Evolutionary conservation across 2,797 vertebrate species (phyloP), one percentile per base, ranked within the genome.

Genomic region (Tympanoctomys barrerae): DNA sequence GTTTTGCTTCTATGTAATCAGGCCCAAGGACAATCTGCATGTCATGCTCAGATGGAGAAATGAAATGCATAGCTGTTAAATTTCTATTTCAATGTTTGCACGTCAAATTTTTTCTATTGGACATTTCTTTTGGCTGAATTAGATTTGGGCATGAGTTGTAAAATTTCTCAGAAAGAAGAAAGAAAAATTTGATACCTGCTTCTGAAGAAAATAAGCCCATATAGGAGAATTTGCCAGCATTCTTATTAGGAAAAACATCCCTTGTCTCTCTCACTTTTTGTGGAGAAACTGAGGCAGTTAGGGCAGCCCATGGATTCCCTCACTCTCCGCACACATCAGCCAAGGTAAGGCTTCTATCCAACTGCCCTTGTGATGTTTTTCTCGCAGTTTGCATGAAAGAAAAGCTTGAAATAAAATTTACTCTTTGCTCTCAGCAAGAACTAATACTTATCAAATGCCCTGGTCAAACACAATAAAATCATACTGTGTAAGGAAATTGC

Each of bases 381-480:
- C 33, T 87, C n/a, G 1, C 91, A 79, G 96, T 97, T 96, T 89
- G 91, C 6, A 39, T 89, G 57, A 97, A 97, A 97, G 94, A 84
- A 97, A 97, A 79, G 80, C 88, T 91, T 96, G 95, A 98, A 98
- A 98, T 97, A 96, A 98, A 97, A 96, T 97, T 95, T 97, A 96
- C 85, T 98, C 96, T 97, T 97, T 96, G 94, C 95, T 98, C 96
- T 98, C 97, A 97, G 97, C 95, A 97, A 98, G 97, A 98, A 97
- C 94, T 98, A 98, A 97, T 91, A 97, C 90, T 98, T 98, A 97
- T 97, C 97, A 98, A 98, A 98, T 87, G 95, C 91, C 94, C 97
- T 96, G 97, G 96, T 97, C 98, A 98, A 98, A 98, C 96, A 98
- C 95, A 98, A 97, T 97, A 97, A 98, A 98, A 98, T 97, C 98